Base-by-base conservation (phyloP, 1,140 invertebrate species). In the Drosophila fuyamai region DNA sequence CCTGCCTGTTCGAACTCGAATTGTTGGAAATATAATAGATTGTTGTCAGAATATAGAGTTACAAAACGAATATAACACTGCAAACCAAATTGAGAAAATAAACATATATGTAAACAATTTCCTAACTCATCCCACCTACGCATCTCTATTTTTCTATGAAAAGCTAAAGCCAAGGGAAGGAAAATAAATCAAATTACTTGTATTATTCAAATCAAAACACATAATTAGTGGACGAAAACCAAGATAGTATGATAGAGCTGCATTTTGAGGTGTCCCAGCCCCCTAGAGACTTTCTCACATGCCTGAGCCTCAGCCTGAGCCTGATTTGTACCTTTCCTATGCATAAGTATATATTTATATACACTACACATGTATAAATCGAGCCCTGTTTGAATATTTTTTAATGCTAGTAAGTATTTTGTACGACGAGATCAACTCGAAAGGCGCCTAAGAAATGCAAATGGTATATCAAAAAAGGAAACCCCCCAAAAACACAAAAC, bases 111-210 rank as follows among this genome's bases (percentile, higher is more conserved):
- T 80, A 76, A 89, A 88, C 76, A 89, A 88, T 80, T 88, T 88
- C 80, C 85, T 88, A 88, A 89, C 84, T 89, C 84, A 89, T 89
- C 84, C 84, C 84, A 89, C 84, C 84, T 89, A 90, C 74, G 77
- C 85, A 90, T 90, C 81, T 89, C 81, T 89, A 90, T 90, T 89
- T 89, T 89, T 89, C 85, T 89, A 89, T 89, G 74, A 89, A 84
- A 81, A 80, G 78, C 76, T 70, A 66, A 80, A 54, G 60, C 74
- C 70, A 88, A 82, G 60, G 53, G 53, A 71, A 27, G 53, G 36
- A 79, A 51, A 48, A n/a, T 13, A 63, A 79, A 78, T 51, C 59
- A 70, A 63, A 83, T 59, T 58, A 59, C 43, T 63, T 79, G 66
- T 76, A 84, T 76, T 86, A 67, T 73, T 79, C 63, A 75, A 85